Evolutionary conservation across 2,888 invertebrate genomes (phyloP), one percentile per base, ranked within the genome.

Genomic region (Hesperia comma): DNA sequence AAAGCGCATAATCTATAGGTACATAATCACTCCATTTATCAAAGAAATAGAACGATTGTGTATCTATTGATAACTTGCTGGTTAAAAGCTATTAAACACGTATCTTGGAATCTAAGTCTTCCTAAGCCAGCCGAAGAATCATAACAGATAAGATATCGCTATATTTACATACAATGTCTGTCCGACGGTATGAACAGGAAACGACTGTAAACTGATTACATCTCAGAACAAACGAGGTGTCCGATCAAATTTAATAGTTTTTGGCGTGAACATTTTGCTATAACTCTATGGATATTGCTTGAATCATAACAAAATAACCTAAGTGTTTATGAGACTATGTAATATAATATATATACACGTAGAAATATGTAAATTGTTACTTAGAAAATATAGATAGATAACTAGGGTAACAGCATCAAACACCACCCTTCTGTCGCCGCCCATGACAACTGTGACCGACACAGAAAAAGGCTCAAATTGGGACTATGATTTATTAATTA

Each of bases 111-210:
- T 51, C 53, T 41, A 54, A 56, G 21, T 21, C 57, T 40, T 57
- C 40, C 37, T 40, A 46, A 51, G 51, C 14, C 51, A 51, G 41
- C 8, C n/a, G 12, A 19, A 15, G 0, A 49, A 33, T 51, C 58
- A 54, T 60, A 53, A 66, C 56, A 60, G 66, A 54, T 60, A 66
- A 64, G 41, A 26, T 55, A 62, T 61, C 40, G 63, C 26, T 19
- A 37, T 68, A 69, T 79, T 79, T 69, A 69, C 75, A 79, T 79
- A 79, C 77, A 78, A 78, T 78, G 75, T 71, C 58, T 74, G 72
- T 63, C 71, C 68, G 71, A 63, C 68, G 61, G 70, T 67, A 63
- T 61, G 61, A 54, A 68, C 75, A 74, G 76, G 77, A 76, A 76
- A 73, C 71, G 53, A 70, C 61, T 67, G 56, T 71, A 62, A 68